Conservation (phyloP, 2,797 vertebrate species). For the Emydoidea blandingii region DNA sequence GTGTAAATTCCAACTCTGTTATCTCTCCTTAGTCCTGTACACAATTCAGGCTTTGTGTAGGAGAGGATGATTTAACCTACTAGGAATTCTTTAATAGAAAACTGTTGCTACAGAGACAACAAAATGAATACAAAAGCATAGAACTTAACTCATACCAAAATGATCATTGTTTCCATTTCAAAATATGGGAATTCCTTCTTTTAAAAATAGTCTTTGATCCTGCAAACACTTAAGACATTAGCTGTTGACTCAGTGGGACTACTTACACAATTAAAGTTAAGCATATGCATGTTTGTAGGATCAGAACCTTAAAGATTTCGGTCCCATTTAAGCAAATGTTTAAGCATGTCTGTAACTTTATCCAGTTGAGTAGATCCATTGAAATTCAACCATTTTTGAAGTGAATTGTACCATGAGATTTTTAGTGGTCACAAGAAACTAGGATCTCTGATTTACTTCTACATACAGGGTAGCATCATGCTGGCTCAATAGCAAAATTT, state of each 20-base stretch:
- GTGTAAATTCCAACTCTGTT: not conserved
- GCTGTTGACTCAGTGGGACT: accelerated
- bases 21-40: not conserved
- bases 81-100: not conserved
- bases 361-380: not conserved
- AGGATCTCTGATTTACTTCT: not conserved
- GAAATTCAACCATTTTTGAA: not conserved
- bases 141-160: not conserved
- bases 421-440: accelerated
- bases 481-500: not conserved
- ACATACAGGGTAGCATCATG: accelerated
- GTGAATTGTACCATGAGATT: not conserved
- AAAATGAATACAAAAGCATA: not conserved
- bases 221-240: not conserved
- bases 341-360: not conserved
- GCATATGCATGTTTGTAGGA: not conserved
- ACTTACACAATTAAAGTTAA: not conserved
- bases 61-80: not conserved
- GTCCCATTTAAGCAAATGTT: not conserved
- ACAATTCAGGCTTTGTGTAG: not conserved
- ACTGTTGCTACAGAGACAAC: not conserved
- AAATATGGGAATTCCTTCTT: not conserved
- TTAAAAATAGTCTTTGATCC: not conserved
- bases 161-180: not conserved
- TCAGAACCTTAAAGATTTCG: not conserved